Conservation (phyloP, 2,797 vertebrate genomes). For the Leptoclinus maculatus region DNA sequence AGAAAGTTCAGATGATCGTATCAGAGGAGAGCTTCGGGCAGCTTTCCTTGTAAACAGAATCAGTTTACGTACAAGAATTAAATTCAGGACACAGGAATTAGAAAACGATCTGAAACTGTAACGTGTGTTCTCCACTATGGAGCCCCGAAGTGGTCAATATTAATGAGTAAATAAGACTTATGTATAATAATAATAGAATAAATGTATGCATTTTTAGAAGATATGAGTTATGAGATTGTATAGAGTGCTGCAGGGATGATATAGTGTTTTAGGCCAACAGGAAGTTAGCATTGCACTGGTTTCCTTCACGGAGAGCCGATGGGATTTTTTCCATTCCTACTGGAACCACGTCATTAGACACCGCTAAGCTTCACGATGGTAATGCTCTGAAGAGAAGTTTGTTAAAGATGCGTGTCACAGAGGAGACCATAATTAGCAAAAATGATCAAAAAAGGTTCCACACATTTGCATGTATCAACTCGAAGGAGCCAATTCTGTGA, state of each 20-base stretch:
- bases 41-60: conserved; percentile 2
- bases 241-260: neutral
- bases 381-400: neutral
- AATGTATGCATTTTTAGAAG: neutral
- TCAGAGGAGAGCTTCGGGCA: neutral
- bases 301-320: neutral
- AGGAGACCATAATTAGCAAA: neutral
- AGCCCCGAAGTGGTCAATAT: neutral
- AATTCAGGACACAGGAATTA: neutral
- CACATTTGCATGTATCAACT: neutral
- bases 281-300: neutral
- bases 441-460: neutral
- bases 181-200: neutral
- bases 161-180: neutral
- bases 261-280: neutral
- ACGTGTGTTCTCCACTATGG: neutral
- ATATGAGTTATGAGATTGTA: neutral
- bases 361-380: too few relatives aligned
- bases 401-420: neutral
- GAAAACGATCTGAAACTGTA: neutral
- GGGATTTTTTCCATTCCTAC: neutral
- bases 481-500: neutral
- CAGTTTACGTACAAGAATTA: neutral
- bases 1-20: conserved; percentile 26
- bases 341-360: neutral